Evolutionary conservation across 2,113 vertebrate genomes (phyloP).

Genomic region (Myotis lucifugus): DNA sequence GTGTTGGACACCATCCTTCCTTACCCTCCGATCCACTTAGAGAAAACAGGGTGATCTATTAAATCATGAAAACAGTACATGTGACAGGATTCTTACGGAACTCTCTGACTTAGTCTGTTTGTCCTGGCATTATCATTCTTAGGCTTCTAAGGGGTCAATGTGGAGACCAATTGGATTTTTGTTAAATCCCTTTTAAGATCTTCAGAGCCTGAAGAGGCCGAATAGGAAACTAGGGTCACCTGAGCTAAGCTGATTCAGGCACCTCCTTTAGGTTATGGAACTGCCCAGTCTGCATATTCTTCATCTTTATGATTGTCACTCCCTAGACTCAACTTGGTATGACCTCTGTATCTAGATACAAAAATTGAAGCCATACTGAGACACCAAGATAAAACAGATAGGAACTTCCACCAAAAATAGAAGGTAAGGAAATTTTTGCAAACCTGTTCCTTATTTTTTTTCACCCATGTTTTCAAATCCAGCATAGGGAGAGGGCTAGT

Average conservation of each 20-base stretch:
- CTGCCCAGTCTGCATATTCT: not conserved
- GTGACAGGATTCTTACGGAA: not conserved
- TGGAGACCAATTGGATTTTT: not conserved
- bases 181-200: not conserved
- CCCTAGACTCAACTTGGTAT: not conserved
- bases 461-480: not conserved
- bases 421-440: not conserved
- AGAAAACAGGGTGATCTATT: slow-evolving; percentile 51
- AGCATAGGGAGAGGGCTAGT: not conserved
- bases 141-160: not conserved
- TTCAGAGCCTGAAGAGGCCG: not conserved
- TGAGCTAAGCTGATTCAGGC: not conserved
- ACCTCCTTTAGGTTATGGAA: not conserved
- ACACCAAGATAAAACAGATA: not conserved
- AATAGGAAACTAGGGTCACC: not conserved
- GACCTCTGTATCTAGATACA: not conserved
- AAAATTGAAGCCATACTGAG: not conserved
- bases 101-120: not conserved
- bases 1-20: slow-evolving; percentile 25
- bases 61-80: not conserved
- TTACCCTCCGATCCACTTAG: slow-evolving; percentile 20
- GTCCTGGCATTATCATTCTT: not conserved
- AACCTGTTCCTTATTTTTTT: not conserved
- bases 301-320: not conserved
- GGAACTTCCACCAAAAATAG: not conserved